phyloP scores from a whole-genome alignment of 2,113 vertebrate species.

The Thamnophis sirtalis region DNA sequence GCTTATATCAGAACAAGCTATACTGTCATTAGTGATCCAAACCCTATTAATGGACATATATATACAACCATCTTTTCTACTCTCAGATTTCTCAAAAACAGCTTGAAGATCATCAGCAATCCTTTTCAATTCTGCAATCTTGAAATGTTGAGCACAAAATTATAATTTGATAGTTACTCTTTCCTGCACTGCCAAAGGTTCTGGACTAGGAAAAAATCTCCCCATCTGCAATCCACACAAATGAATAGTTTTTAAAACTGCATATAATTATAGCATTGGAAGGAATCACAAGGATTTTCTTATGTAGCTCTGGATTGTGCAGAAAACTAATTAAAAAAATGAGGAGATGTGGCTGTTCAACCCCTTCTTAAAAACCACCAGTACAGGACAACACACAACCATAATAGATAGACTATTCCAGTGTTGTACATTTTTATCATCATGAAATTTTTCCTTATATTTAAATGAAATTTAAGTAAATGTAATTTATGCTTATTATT shows the following conservation, averaged over 20 bases:
- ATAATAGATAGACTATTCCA: not conserved
- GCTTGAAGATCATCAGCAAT: not conserved
- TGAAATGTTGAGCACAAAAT: not conserved
- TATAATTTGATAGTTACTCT: not conserved
- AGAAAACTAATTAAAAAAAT: not conserved
- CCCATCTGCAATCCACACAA: not conserved
- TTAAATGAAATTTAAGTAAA: not conserved
- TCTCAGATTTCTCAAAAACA: not conserved
- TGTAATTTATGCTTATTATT: not conserved
- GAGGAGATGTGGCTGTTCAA: not conserved
- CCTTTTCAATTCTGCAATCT: not conserved
- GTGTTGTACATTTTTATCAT: not conserved
- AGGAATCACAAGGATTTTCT: not conserved
- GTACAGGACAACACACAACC: not conserved
- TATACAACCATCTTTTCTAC: not conserved
- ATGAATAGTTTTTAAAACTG: not conserved
- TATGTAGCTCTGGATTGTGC: not conserved
- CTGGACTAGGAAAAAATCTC: not conserved
- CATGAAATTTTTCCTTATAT: not conserved
- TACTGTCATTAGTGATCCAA: not conserved
- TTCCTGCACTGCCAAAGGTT: not conserved
- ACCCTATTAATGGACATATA: not conserved
- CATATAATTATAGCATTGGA: not conserved
- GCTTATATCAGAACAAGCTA: not conserved
- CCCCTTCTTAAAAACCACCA: not conserved